A percentile compares a stretch with the other conserved stretches of the same genome.
Conservation (phyloP, 2,888 invertebrate genomes). For the Caenorhabditis doughertyi region DNA sequence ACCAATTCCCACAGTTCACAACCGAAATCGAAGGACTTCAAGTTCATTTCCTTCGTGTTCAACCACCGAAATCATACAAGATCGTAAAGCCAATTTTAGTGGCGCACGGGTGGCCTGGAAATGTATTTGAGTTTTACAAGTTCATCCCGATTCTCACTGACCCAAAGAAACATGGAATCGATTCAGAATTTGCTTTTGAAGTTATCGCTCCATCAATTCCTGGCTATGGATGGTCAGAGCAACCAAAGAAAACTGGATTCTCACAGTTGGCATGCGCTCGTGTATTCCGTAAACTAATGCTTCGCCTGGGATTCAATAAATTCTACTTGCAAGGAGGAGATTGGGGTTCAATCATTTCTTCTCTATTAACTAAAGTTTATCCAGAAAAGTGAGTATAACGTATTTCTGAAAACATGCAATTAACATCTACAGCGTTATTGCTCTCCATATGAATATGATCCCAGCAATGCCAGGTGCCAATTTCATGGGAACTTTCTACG, state of each 20-base stretch:
- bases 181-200: slow-evolving; percentile 82
- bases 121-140: slow-evolving; percentile 89
- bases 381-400: slow-evolving; percentile 85
- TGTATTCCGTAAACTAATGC: slow-evolving; percentile 87
- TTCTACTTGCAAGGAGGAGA: slow-evolving; percentile 89
- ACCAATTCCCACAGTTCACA: slow-evolving; percentile 88
- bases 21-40: slow-evolving; percentile 88
- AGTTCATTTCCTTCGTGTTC: slow-evolving; percentile 89
- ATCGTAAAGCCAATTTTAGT: slow-evolving; percentile 86
- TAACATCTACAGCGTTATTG: slow-evolving; percentile 84
- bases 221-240: slow-evolving; percentile 85
- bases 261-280: slow-evolving; percentile 82
- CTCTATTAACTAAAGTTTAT: slow-evolving; percentile 87
- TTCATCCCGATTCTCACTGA: slow-evolving; percentile 85
- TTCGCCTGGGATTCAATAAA: slow-evolving; percentile 87
- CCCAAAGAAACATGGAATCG: slow-evolving; percentile 84
- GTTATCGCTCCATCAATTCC: slow-evolving; percentile 85
- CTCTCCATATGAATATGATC: slow-evolving; percentile 87
- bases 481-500: slow-evolving; percentile 57
- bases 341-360: slow-evolving; percentile 88
- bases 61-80: slow-evolving; percentile 82
- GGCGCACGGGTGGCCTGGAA: slow-evolving; percentile 92
- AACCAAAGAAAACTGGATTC: slow-evolving; percentile 85
- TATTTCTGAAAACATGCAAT: background rate
- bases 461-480: slow-evolving; percentile 77